Conservation (phyloP, 2,797 vertebrate species). For the Enoplosus armatus region DNA sequence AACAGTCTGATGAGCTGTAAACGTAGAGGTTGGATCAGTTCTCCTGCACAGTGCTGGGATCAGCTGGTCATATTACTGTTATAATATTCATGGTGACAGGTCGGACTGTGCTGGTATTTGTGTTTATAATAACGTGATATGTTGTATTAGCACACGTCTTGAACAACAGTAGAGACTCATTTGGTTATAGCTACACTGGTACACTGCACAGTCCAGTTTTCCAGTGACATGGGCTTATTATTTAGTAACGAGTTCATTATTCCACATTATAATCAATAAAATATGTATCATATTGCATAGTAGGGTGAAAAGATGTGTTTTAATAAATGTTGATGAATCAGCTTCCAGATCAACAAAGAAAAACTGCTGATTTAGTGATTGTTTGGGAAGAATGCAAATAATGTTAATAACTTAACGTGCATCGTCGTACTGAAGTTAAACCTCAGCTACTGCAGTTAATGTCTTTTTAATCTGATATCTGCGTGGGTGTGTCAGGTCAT, state of each 20-base stretch:
- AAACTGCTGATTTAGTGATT: too few species aligned
- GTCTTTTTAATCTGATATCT: neutral
- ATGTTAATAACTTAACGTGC: too few species aligned
- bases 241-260: neutral
- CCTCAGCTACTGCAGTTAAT: neutral
- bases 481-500: neutral
- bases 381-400: too few species aligned
- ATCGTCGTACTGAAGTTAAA: too few species aligned
- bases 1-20: too few species aligned
- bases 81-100: neutral
- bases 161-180: neutral
- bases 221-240: neutral
- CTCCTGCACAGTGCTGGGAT: neutral
- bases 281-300: neutral
- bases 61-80: neutral
- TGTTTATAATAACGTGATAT: neutral
- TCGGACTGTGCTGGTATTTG: neutral
- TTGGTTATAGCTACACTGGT: neutral
- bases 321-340: too few species aligned
- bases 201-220: too few species aligned
- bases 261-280: neutral
- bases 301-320: neutral
- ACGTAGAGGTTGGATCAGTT: neutral
- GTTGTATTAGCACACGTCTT: too few species aligned
- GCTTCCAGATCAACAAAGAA: too few species aligned